These are phyloP conservation scores for Danaus melanippus DNA, from an alignment of 1,140 invertebrate species.

Conservation along the genomic window DNA sequence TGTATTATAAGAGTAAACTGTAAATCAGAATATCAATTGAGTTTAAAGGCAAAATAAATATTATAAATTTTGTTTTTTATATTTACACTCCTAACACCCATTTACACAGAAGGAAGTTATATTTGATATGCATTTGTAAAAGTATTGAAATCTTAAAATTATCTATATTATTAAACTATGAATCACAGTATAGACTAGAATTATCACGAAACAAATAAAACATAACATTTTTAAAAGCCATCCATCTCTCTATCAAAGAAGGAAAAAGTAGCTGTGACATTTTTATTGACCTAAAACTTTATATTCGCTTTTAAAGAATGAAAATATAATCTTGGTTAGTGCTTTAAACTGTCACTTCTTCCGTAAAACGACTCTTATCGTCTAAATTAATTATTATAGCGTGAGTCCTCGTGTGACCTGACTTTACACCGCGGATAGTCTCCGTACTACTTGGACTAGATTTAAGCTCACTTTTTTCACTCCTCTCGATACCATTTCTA, in stretches of 20 bases:
- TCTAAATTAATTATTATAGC: constrained; percentile 84
- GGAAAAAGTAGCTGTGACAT: neutral
- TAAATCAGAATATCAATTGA: too few species aligned
- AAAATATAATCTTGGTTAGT: constrained; percentile 48
- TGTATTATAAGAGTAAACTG: too few species aligned
- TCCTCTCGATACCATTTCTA: constrained; percentile 50
- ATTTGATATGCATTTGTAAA: constrained; percentile 45
- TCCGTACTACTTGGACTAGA: constrained; percentile 57
- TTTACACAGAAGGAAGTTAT: constrained; percentile 18
- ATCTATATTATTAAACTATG: constrained; percentile 27
- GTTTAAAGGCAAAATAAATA: too few species aligned
- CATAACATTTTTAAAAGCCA: constrained; percentile 5
- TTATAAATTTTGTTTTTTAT: too few species aligned
- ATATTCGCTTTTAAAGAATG: constrained; percentile 15
- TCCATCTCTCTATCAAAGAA: constrained; percentile 4
- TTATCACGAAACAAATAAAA: constrained; percentile 26
- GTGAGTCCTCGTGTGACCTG: constrained; percentile 79
- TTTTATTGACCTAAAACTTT: neutral
- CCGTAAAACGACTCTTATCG: constrained; percentile 84
- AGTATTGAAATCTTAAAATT: constrained; percentile 25
- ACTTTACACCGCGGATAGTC: constrained; percentile 69
- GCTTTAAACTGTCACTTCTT: constrained; percentile 83
- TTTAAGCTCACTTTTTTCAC: constrained; percentile 56
- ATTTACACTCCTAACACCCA: too few species aligned
- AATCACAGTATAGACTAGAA: constrained; percentile 65